Base-by-base conservation (phyloP, 35 echinoderm and acorn worm genomes). In the Anneissia japonica region DNA sequence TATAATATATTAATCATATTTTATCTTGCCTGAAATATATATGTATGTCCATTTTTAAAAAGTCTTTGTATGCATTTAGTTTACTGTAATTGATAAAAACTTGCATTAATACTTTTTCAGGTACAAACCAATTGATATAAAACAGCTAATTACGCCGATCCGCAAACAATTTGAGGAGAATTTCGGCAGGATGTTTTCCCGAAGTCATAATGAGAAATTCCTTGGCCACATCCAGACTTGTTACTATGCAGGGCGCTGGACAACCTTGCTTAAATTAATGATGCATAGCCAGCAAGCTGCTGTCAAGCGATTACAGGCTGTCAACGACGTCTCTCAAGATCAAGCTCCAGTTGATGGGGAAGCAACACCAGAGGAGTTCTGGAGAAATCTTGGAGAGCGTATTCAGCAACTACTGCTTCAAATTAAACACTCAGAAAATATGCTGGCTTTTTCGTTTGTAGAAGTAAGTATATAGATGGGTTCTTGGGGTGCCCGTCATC, bases 81-180 rank as follows among this genome's bases (percentile, higher is more conserved):
- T 75, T 75, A 75, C 32, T 33, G 26, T 35, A 12, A 77, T n/a
- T n/a, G n/a, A n/a, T n/a, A n/a, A n/a, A n/a, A n/a, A n/a, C n/a
- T n/a, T n/a, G n/a, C n/a, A n/a, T n/a, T n/a, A n/a, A n/a, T n/a
- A n/a, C n/a, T n/a, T n/a, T n/a, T 26, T 3, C 80, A 97, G 95
- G 26, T 97, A 91, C 88, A 97, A 97, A 86, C 95, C 95, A 74
- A 91, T 97, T 19, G 95, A 97, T 36, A 86, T 97, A 33, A 86
- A 88, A 37, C 95, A 92, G 45, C 72, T 97, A 5, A 81, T 97
- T 0, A 81, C 91, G 0, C 95, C 95, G 0, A 77, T 97, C 82
- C 72, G 95, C 46, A 85, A 97, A 82, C 64, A 90, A 0, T 97
- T 97, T 82, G 95, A 97, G 81, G 46, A 73, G 6, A 46, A 90